Evolutionary conservation across 1,140 invertebrate species (phyloP), one percentile per base, ranked within the genome.

Genomic region (Pogonognathellus flavescens): DNA sequence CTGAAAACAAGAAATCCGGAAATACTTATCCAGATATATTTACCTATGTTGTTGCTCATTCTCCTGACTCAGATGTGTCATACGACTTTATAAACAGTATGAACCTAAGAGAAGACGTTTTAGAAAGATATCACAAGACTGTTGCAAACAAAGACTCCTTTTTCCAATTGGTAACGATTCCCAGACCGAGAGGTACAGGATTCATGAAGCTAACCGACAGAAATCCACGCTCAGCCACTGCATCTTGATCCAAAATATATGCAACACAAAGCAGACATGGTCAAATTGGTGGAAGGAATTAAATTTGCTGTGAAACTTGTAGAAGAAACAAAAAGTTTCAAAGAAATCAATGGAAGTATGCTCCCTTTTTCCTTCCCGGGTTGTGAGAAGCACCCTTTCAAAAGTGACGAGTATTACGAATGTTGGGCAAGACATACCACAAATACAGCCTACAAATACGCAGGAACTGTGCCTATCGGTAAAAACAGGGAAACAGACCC

Each of bases 161-260:
- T 50, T 81, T 82, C 0, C 95, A 97, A 85, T 90, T 96, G 10
- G 95, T 95, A 0, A 90, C 96, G 0, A 89, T 97, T 0, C 89
- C 97, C 41, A 92, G 96, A 5, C 96, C 97, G 0, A 94, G 94
- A 89, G 97, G 96, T 89, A 0, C 53, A 1, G 85, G 85, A 4
- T 25, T 52, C 10, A 70, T 86, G 31, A 31, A 53, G 13, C 57
- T 86, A 1, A 49, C 22, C 0, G 18, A n/a, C 25, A 53, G 14
- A 13, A 53, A 86, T 52, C 85, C 85, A 52, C 55, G 55, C 20
- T 41, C 41, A n/a, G 25, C 70, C 1, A n/a, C 52, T 57, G 7
- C 59, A 81, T 13, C 53, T 86, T 1, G 83, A 86, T 57, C 66
- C 82, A 2, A 86, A 84, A 13, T 86, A 86, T 60, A 62, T 84